Evolutionary conservation across 1,140 invertebrate species (phyloP).

Genomic region (Brachionus calyciflorus): DNA sequence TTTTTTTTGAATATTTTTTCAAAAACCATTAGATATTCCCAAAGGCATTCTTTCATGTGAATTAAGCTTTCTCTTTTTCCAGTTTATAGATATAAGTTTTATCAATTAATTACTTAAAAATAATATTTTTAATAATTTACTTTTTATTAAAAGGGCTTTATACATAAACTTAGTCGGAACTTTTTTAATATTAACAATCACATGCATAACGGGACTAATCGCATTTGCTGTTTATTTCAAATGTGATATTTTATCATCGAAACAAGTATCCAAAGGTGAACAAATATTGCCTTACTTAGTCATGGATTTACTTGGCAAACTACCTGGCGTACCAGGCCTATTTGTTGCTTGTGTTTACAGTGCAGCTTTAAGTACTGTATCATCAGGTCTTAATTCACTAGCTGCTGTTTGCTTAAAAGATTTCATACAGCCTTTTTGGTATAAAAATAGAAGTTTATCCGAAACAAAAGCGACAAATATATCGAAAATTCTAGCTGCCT

Average conservation of each 20-base stretch:
- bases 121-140: neutral
- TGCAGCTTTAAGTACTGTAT: constrained; percentile 82
- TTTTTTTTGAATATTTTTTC: too few relatives aligned
- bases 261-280: constrained; percentile 46
- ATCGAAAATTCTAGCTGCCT: constrained; percentile 55
- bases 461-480: constrained; percentile 30
- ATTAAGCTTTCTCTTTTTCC: too few relatives aligned
- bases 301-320: constrained; percentile 71
- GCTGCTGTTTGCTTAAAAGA: constrained; percentile 86
- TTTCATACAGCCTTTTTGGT: constrained; percentile 49
- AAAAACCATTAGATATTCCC: too few relatives aligned
- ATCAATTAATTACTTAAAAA: neutral
- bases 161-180: constrained; percentile 41
- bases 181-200: constrained; percentile 35
- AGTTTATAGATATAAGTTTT: too few relatives aligned
- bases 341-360: constrained; percentile 84
- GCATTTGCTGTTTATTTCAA: constrained; percentile 47
- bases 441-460: neutral
- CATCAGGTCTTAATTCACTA: constrained; percentile 82
- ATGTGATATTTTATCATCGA: constrained; percentile 47
- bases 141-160: constrained; percentile 40
- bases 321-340: constrained; percentile 75
- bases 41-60: too few relatives aligned
- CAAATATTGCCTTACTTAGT: constrained; percentile 75
- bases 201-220: constrained; percentile 46